Conservation (phyloP, 2,797 vertebrate genomes). For the Limnodromus scolopaceus region DNA sequence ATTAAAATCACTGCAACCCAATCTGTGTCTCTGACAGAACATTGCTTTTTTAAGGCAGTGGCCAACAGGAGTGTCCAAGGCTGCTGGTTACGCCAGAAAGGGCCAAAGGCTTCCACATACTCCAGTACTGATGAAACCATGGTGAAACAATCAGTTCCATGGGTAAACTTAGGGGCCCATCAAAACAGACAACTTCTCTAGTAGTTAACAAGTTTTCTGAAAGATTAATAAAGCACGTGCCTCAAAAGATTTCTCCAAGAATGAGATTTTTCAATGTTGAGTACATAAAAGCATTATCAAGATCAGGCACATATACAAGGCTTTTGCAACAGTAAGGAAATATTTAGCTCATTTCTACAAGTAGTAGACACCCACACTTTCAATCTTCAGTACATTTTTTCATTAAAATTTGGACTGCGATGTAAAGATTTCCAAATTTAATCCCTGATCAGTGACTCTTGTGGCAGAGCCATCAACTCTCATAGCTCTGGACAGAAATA, state of each 20-base stretch:
- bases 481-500: background rate
- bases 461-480: background rate
- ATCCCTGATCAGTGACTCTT: background rate
- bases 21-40: background rate
- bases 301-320: background rate
- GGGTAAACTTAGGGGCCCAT: accelerated
- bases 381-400: background rate
- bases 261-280: background rate
- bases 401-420: accelerated
- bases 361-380: background rate
- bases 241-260: background rate
- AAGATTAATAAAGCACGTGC: background rate
- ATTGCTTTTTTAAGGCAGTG: background rate
- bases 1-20: background rate
- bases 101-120: background rate
- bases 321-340: background rate
- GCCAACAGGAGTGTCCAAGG: background rate
- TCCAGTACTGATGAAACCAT: background rate
- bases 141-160: background rate
- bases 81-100: background rate
- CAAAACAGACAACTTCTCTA: background rate
- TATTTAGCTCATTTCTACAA: background rate
- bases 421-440: background rate
- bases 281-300: background rate
- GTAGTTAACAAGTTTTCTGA: background rate